These are phyloP conservation scores for Myotis planiceps DNA, from an alignment of 2,797 vertebrate species.

Conservation along the genomic window DNA sequence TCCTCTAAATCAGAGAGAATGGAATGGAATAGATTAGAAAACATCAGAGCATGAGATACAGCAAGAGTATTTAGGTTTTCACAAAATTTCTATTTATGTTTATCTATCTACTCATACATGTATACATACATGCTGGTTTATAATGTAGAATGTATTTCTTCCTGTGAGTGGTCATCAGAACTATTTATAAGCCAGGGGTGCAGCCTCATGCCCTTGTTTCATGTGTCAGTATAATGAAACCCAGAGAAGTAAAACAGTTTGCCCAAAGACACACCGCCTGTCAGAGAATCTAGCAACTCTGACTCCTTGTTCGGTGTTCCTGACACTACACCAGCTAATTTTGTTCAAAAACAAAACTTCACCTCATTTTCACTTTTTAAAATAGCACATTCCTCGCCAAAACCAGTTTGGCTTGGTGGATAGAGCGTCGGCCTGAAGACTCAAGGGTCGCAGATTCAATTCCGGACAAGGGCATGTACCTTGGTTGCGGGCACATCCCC, in stretches of 20 bases:
- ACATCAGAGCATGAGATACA: not conserved
- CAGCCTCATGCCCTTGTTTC: not conserved
- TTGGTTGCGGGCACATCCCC: too few species aligned
- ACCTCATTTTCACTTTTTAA: not conserved
- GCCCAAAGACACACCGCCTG: not conserved
- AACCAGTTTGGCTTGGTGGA: too few species aligned
- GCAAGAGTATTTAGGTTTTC: not conserved
- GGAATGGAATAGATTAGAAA: not conserved
- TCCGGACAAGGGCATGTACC: too few species aligned
- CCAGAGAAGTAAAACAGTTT: not conserved
- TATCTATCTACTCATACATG: not conserved
- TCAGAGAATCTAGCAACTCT: not conserved
- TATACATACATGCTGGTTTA: not conserved
- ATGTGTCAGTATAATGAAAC: not conserved
- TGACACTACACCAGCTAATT: not conserved
- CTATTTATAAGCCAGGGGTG: not conserved
- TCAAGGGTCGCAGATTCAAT: too few species aligned
- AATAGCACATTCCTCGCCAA: not conserved
- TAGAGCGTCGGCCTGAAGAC: too few species aligned
- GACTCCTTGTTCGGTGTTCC: not conserved
- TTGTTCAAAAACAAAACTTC: not conserved
- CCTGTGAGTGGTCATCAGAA: not conserved
- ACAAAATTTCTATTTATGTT: not conserved
- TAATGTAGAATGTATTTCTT: not conserved
- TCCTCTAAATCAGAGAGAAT: conserved; percentile 7